Evolutionary conservation across 2,113 vertebrate species (phyloP), one percentile per base, ranked within the genome.

Genomic region (Pelmatolapia mariae): DNA sequence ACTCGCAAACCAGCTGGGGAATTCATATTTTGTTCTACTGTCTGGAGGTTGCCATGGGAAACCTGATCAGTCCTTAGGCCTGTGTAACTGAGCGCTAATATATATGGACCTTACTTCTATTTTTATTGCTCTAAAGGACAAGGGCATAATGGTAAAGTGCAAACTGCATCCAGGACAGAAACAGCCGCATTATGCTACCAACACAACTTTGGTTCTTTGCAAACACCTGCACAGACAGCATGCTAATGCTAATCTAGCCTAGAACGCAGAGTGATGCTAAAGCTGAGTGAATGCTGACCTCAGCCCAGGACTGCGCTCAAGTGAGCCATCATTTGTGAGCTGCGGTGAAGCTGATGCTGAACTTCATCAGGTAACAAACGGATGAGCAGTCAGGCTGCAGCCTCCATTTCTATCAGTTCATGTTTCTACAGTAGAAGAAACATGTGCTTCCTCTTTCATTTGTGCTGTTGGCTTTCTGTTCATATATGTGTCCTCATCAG

Each of bases 381-480:
- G 57, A 61, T 33, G 29, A 61, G 57, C 8, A 61, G 57, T 61
- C 16, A 61, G 29, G 29, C 57, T 61, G 29, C 57, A 61, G 57
- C 57, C 57, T 33, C 2, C 29, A 33, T 61, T 0, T 61, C 57
- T 61, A 10, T 33, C 0, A 2, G 29, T 18, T 5, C 8, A 61
- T 61, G 29, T 61, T 61, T 18, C 59, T 61, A 33, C 29, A 11
- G 4, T 61, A 61, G 29, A 61, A 33, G 26, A 31, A 61, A 18
- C 15, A 29, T 61, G 0, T 61, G 57, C 15, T 61, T 61, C 16
- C 15, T 61, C 3, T 61, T 61, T 61, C 0, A 33, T 33, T 61
- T 33, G 57, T 33, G 16, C 57, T 61, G 5, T 61, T 61, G 57
- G 57, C 16, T 61, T 19, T 61, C 8, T 61, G 9, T 33, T 61